Conservation (phyloP, 2,113 vertebrate genomes). For the Cathartes aura region DNA sequence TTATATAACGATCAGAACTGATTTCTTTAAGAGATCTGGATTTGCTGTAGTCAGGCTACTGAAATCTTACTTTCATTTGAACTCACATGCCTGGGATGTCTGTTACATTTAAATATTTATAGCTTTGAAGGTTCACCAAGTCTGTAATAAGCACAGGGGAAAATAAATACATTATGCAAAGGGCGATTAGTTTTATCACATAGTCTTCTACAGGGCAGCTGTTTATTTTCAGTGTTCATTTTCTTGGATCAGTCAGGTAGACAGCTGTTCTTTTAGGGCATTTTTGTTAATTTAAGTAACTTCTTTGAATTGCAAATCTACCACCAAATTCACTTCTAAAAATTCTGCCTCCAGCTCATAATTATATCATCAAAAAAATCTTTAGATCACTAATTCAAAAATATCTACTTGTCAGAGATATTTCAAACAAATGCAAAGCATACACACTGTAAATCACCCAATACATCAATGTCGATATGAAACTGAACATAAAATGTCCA, state of each 20-base stretch:
- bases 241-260: conserved; percentile 68
- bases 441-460: conserved; percentile 28
- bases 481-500: conserved; percentile 15
- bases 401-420: conserved; percentile 30
- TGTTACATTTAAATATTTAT: conserved; percentile 68
- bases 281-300: conserved; percentile 70
- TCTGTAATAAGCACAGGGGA: conserved; percentile 59
- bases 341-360: conserved; percentile 63
- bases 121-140: conserved; percentile 45
- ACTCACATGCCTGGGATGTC: not conserved
- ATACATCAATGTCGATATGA: conserved; percentile 19
- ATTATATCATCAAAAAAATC: conserved; percentile 66
- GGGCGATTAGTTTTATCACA: conserved; percentile 65
- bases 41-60: not conserved
- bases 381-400: conserved; percentile 69
- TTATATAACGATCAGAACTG: not conserved
- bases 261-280: conserved; percentile 65
- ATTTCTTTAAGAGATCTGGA: not conserved
- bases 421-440: conserved; percentile 64
- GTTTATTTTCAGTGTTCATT: conserved; percentile 70
- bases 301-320: conserved; percentile 70
- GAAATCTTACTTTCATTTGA: not conserved
- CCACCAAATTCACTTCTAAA: conserved; percentile 56
- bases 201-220: conserved; percentile 53
- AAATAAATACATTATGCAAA: conserved; percentile 71